A percentile compares a stretch with the other conserved stretches of the same genome.
Conservation (phyloP, 2,888 invertebrate genomes). For the Heteromyza rotundicornis region DNA sequence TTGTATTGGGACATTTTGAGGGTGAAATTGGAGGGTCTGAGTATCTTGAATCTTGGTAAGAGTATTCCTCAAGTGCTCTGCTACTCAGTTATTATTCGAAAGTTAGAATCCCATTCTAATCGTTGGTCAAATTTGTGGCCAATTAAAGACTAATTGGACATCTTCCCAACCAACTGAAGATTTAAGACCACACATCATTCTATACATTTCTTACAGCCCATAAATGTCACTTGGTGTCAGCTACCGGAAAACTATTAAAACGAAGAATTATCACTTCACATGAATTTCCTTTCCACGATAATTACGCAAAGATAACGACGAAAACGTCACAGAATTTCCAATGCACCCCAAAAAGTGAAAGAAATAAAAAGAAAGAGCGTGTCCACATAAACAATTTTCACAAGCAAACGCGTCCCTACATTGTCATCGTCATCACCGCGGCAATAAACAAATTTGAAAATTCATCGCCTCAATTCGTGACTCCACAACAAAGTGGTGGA, state of each 20-base stretch:
- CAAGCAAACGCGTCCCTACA: background rate
- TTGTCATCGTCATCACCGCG: background rate
- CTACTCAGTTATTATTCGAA: no score
- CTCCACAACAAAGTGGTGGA: background rate
- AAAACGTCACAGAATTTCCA: background rate
- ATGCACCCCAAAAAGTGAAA: background rate
- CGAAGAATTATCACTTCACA: slow-evolving; percentile 49
- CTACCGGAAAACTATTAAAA: slow-evolving; percentile 54
- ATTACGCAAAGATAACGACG: background rate
- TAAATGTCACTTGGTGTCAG: slow-evolving; percentile 46
- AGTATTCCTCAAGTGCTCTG: no score
- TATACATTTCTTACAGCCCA: background rate
- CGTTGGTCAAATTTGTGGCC: no score
- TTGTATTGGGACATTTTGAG: no score
- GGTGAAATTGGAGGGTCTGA: no score
- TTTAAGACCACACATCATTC: no score
- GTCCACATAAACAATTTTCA: no score
- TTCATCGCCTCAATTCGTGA: background rate
- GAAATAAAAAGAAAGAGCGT: no score
- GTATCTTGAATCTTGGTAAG: no score
- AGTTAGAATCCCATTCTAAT: no score
- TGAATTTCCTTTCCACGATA: background rate
- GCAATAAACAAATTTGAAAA: background rate
- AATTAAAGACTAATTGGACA: no score
- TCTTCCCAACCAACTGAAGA: no score